Percentiles rank a stretch among this genome's conserved stretches.
Conservation (phyloP, 35 echinoderm and acorn worm species). For the Apostichopus parvimensis region DNA sequence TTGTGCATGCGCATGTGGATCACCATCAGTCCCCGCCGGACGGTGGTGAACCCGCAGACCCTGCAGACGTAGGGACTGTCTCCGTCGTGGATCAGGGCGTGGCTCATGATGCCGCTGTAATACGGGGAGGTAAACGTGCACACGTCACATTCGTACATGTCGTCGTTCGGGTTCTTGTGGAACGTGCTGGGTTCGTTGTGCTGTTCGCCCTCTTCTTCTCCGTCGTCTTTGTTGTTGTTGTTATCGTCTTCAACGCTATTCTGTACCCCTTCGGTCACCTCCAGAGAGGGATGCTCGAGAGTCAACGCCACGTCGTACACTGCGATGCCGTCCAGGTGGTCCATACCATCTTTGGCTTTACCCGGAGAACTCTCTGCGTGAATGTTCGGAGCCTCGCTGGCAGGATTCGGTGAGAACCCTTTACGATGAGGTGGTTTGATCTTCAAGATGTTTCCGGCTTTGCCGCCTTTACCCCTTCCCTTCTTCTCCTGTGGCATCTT, state of each 20-base stretch:
- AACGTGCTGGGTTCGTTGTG: not conserved
- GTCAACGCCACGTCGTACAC: not conserved
- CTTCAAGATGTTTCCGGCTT: slow-evolving; percentile 2
- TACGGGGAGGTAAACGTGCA: slow-evolving; percentile 74
- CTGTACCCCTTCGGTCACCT: not conserved
- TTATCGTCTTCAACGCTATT: slow-evolving; percentile 24
- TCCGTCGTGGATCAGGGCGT: slow-evolving; percentile 81
- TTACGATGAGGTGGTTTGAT: slow-evolving; percentile 48
- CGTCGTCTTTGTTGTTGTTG: slow-evolving; percentile 20
- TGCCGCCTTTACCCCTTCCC: slow-evolving; percentile 7
- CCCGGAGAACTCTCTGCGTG: slow-evolving; percentile 21
- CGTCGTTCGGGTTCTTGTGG: slow-evolving; percentile 5
- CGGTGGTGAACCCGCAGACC: slow-evolving; percentile 71
- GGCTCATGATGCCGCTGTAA: slow-evolving; percentile 82
- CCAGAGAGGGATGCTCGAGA: not conserved
- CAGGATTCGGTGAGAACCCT: slow-evolving; percentile 38
- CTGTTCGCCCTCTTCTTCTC: not conserved
- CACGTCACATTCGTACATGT: slow-evolving; percentile 69
- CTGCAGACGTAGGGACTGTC: slow-evolving; percentile 82
- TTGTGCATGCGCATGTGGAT: slow-evolving; percentile 90
- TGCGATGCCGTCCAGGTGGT: not conserved
- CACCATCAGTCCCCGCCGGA: slow-evolving; percentile 81
- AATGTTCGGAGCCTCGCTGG: slow-evolving; percentile 31
- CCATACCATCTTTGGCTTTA: slow-evolving; percentile 1
- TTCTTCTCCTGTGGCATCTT: slow-evolving; percentile 39